Percentiles rank a stretch among this genome's conserved stretches.
Evolutionary conservation across 2,797 vertebrate genomes (phyloP).

Genomic region (Pangasius krempfi): DNA sequence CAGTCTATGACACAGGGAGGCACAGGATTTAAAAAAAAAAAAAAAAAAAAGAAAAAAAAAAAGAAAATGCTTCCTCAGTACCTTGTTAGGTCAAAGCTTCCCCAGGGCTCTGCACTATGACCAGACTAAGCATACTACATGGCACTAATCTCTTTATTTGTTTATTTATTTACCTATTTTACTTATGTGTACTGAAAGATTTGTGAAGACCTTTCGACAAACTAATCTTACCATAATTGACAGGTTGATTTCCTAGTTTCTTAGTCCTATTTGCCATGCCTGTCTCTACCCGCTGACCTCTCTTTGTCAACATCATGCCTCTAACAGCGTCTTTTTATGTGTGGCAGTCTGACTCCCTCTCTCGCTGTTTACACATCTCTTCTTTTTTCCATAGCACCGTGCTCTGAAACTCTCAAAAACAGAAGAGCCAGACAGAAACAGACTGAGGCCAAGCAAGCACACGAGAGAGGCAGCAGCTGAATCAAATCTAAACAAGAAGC

Average conservation of each 20-base stretch:
- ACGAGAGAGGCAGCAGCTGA: slow-evolving; percentile 38
- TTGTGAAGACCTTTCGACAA: slow-evolving; percentile 47
- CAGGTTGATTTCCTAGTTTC: not conserved
- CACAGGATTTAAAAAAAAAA: not conserved
- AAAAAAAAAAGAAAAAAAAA: slow-evolving; percentile 4
- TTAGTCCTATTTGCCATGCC: slow-evolving; percentile 52
- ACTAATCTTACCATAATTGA: slow-evolving; percentile 59
- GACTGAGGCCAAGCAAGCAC: slow-evolving; percentile 15
- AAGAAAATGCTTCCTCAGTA: slow-evolving; percentile 21
- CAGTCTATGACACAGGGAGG: not conserved
- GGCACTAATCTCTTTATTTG: not conserved
- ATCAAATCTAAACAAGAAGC: slow-evolving; percentile 46
- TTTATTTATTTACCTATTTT: not conserved
- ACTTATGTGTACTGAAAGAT: slow-evolving; percentile 51
- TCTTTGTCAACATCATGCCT: slow-evolving; percentile 8
- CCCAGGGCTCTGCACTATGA: slow-evolving; percentile 10
- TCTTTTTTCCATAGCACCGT: slow-evolving; percentile 16
- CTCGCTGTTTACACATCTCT: slow-evolving; percentile 23
- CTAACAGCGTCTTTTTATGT: slow-evolving; percentile 1
- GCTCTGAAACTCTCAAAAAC: slow-evolving; percentile 17
- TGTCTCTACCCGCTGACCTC: slow-evolving; percentile 44
- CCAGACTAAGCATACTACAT: slow-evolving; percentile 17
- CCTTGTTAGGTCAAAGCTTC: slow-evolving; percentile 43
- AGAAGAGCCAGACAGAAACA: slow-evolving; percentile 23
- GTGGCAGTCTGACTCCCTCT: slow-evolving; percentile 1